phyloP scores from a whole-genome alignment of 2,888 invertebrate species.

The Plagiodera versicolora region DNA sequence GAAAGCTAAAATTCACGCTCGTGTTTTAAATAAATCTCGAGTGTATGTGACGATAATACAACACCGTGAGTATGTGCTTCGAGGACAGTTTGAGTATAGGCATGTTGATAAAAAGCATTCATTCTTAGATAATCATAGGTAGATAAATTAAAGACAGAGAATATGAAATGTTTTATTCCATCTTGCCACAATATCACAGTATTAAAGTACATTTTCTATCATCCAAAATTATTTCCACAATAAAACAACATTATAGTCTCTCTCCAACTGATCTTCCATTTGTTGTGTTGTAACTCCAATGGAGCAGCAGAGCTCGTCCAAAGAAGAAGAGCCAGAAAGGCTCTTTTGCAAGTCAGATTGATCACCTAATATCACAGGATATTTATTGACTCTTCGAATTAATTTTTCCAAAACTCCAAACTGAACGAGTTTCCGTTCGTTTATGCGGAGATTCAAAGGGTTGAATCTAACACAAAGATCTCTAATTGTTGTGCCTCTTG shows the following conservation, averaged over 20 bases:
- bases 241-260: slow-evolving; percentile 78
- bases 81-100: too few species aligned
- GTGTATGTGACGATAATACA: too few species aligned
- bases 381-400: slow-evolving; percentile 77
- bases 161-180: neutral
- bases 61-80: too few species aligned
- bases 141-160: too few species aligned
- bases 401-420: slow-evolving; percentile 86
- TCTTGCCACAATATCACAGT: neutral
- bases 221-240: slow-evolving; percentile 68
- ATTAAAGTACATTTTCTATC: neutral
- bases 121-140: too few species aligned
- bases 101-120: too few species aligned
- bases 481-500: slow-evolving; percentile 69
- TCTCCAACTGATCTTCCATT: slow-evolving; percentile 80
- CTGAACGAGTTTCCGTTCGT: slow-evolving; percentile 80
- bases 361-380: slow-evolving; percentile 50
- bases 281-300: slow-evolving; percentile 74
- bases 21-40: too few species aligned
- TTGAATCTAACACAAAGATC: slow-evolving; percentile 71
- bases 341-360: slow-evolving; percentile 59
- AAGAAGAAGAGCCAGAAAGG: slow-evolving; percentile 78
- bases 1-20: too few species aligned
- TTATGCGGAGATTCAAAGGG: slow-evolving; percentile 73
- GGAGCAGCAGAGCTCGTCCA: slow-evolving; percentile 90